These are phyloP conservation scores for Odontocolon sp. DNA, from an alignment of 2,888 invertebrate genomes.

Conservation along the genomic window DNA sequence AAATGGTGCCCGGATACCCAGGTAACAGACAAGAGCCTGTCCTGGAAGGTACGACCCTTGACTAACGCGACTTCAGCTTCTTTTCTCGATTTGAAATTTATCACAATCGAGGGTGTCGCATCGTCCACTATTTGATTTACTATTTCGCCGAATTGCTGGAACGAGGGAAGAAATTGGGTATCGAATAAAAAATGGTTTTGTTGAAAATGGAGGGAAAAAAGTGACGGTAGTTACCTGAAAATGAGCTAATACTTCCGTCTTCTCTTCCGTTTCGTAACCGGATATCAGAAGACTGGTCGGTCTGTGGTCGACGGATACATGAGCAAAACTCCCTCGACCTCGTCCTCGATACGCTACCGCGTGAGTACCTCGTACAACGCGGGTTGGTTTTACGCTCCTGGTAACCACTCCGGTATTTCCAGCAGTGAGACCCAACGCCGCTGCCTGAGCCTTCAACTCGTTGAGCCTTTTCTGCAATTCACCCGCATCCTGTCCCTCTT, in stretches of 20 bases:
- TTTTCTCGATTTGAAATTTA: slow-evolving; percentile 89
- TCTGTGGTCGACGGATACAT: slow-evolving; percentile 90
- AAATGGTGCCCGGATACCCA: slow-evolving; percentile 81
- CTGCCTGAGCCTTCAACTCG: slow-evolving; percentile 86
- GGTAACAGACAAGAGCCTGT: slow-evolving; percentile 82
- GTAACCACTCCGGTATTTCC: slow-evolving; percentile 61
- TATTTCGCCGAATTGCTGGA: slow-evolving; percentile 93
- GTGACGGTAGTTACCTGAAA: too few relatives aligned
- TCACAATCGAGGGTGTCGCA: slow-evolving; percentile 88
- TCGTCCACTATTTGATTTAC: slow-evolving; percentile 90
- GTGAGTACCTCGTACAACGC: slow-evolving; percentile 73
- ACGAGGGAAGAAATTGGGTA: slow-evolving; percentile 44
- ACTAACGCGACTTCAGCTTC: slow-evolving; percentile 90
- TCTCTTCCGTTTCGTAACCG: slow-evolving; percentile 92
- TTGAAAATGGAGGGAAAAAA: too few relatives aligned
- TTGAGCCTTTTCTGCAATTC: slow-evolving; percentile 88
- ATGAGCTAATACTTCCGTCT: slow-evolving; percentile 90
- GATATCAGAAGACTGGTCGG: slow-evolving; percentile 93
- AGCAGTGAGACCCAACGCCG: slow-evolving; percentile 79
- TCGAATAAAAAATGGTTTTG: neutral
- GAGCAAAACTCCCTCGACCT: slow-evolving; percentile 79
- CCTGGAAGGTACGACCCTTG: slow-evolving; percentile 89
- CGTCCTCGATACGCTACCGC: slow-evolving; percentile 75
- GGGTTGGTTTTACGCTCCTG: slow-evolving; percentile 69
- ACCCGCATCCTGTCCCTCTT: slow-evolving; percentile 92